These are phyloP conservation scores for Petrocephalus microphthalmus DNA, from an alignment of 2,113 vertebrate species.

Conservation along the genomic window DNA sequence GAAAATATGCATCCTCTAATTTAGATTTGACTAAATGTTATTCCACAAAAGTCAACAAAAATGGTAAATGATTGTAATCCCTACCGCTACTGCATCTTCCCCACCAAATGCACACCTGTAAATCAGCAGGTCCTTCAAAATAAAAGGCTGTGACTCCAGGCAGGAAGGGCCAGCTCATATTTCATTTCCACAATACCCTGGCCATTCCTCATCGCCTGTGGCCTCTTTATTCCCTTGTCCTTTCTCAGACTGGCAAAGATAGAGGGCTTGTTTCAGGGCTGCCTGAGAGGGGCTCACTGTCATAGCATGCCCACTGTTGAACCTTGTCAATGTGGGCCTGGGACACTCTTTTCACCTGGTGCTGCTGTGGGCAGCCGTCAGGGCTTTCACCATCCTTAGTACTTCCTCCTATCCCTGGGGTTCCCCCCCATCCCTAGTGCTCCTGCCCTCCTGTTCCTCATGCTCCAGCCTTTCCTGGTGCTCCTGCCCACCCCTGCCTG, in stretches of 20 bases:
- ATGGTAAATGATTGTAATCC: slow-evolving; percentile 31
- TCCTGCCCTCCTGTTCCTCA: no score
- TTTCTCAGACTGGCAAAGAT: slow-evolving; percentile 74
- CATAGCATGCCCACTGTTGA: slow-evolving; percentile 63
- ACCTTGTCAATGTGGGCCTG: slow-evolving; percentile 63
- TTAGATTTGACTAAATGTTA: slow-evolving; percentile 50
- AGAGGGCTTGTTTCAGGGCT: slow-evolving; percentile 69
- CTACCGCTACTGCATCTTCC: no score
- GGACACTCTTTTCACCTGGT: slow-evolving; percentile 71
- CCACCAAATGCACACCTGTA: slow-evolving; percentile 30
- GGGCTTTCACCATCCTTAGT: no score
- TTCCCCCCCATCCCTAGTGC: no score
- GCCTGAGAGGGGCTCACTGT: slow-evolving; percentile 55
- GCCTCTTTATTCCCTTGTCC: slow-evolving; percentile 51
- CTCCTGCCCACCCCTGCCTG: no score
- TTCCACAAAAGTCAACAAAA: slow-evolving; percentile 59
- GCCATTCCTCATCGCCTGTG: slow-evolving; percentile 64
- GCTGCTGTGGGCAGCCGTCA: slow-evolving; percentile 59
- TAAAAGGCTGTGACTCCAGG: slow-evolving; percentile 6
- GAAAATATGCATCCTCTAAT: slow-evolving; percentile 65
- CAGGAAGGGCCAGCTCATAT: slow-evolving; percentile 62
- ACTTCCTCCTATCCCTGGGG: no score
- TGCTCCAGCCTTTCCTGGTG: no score
- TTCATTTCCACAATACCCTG: slow-evolving; percentile 60
- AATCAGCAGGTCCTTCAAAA: slow-evolving; percentile 52